These are phyloP conservation scores for Artemisiospiza belli DNA, from an alignment of 2,113 vertebrate genomes.

Conservation along the genomic window DNA sequence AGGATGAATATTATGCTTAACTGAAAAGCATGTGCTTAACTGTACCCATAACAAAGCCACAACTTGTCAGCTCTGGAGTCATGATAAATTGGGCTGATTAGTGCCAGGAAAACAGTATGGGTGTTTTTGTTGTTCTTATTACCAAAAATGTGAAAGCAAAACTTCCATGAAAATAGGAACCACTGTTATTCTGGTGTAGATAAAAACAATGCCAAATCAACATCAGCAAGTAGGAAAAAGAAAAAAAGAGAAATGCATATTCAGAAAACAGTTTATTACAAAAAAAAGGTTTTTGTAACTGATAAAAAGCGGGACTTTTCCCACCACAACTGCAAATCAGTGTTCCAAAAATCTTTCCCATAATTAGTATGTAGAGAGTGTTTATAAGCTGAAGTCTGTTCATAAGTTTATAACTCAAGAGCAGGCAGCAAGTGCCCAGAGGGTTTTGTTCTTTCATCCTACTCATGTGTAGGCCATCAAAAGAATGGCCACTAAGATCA, in stretches of 20 bases:
- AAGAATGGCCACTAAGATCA: not conserved
- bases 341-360: slow-evolving; percentile 5
- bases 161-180: not conserved
- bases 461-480: fast-evolving
- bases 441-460: not conserved
- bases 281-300: not conserved
- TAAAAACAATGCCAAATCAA: not conserved
- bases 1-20: not conserved
- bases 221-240: not conserved
- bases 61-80: not conserved
- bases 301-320: not conserved
- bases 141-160: not conserved
- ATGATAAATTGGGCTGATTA: not conserved
- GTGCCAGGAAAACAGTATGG: not conserved
- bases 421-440: not conserved
- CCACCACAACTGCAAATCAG: not conserved
- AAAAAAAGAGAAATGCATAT: not conserved
- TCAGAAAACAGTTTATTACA: not conserved
- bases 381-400: not conserved
- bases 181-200: not conserved
- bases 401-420: not conserved
- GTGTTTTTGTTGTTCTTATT: not conserved
- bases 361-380: not conserved
- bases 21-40: not conserved
- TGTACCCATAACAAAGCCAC: not conserved